Base-by-base conservation (phyloP, 2,113 vertebrate species). In the Dicentrarchus labrax region DNA sequence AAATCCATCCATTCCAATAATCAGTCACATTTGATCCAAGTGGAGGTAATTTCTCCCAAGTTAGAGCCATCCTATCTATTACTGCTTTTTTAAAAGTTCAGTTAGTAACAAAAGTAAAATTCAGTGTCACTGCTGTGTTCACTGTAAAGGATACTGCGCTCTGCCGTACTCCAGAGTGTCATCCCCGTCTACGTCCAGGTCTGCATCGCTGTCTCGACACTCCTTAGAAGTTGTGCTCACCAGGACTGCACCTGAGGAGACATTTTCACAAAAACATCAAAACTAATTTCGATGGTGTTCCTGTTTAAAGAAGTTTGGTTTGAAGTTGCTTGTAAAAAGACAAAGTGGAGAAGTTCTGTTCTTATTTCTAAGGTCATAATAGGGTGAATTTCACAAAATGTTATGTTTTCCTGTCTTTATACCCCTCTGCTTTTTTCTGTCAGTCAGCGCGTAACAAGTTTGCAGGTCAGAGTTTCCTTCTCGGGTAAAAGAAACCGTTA, bases 151-250 rank as follows among this genome's bases (percentile, higher is more conserved):
- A 99, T 99, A 99, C 98, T 99, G 98, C 66, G 97, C 96, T 92
- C 98, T 96, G 87, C 98, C 98, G 1, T 99, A 99, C 84, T 98
- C 97, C 88, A 99, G 94, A 77, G 98, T 99, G 92, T 99, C 98
- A 0, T 99, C 98, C 73, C 98, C 98, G 57, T 99, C 98, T 85
- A 99, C 98, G 22, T 99, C 98, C 92, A 99, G 94, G 93, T 99
- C 98, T 0, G 96, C 98, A 0, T 99, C 98, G 1, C 98, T 99
- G 95, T 99, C 98, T 1, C 98, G 97, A 85, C 97, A 97, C 88
- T 99, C 98, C 86, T 97, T 99, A 47, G 91, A 79, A 0, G 96
- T 96, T 0, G 97, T 97, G 94, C 97, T 97, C 83, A 99, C 96
- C 88, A 98, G 96, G 70, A 97, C 95, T 16, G 96, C 96, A 83